phyloP scores from a whole-genome alignment of 2,888 invertebrate species.

The Nomada goodeniana region DNA sequence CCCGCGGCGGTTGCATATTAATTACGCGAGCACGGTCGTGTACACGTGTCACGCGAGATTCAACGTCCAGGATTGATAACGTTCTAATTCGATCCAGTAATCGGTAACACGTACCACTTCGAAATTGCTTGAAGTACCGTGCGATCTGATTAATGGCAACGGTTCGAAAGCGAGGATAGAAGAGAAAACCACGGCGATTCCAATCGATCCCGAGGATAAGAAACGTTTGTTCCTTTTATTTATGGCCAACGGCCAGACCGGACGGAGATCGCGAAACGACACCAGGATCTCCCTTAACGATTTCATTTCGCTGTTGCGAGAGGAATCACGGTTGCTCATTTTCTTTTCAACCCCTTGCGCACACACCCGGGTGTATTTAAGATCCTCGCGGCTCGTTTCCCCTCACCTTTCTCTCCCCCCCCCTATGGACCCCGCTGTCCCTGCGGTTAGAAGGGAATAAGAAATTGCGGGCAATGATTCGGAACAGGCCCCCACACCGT shows the following conservation, averaged over 20 bases:
- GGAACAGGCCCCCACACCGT: constrained; percentile 53
- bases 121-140: too few species aligned
- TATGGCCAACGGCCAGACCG: neutral
- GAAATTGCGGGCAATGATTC: constrained; percentile 69
- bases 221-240: constrained; percentile 16
- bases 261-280: neutral
- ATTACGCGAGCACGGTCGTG: constrained; percentile 60
- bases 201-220: constrained; percentile 18
- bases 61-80: constrained; percentile 43
- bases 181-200: neutral
- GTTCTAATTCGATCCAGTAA: neutral
- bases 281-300: constrained; percentile 11
- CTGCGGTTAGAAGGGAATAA: constrained; percentile 59
- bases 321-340: constrained; percentile 43
- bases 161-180: neutral
- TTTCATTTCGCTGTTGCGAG: constrained; percentile 9
- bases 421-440: neutral
- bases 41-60: constrained; percentile 35
- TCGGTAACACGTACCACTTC: too few species aligned
- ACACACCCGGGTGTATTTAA: constrained; percentile 43
- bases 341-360: constrained; percentile 29
- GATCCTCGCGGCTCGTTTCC: constrained; percentile 8
- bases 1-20: constrained; percentile 73
- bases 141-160: too few species aligned
- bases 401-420: neutral